Percentiles rank a stretch among this genome's conserved stretches.
phyloP scores from a whole-genome alignment of 2,888 invertebrate species.

The Euplagia quadripunctaria region DNA sequence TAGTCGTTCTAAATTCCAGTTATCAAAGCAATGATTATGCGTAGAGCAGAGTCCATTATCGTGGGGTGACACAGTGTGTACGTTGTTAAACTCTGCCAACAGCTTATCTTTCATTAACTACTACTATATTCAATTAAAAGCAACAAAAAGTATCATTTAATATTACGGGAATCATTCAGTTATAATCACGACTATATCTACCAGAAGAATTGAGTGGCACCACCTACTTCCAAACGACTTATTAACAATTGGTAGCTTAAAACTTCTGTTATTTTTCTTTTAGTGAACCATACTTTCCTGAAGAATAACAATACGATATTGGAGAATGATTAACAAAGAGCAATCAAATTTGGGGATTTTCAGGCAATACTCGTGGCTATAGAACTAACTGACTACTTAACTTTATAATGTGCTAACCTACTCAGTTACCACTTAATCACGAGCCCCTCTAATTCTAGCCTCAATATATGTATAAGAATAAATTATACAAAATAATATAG shows the following conservation, averaged over 20 bases:
- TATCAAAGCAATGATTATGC: constrained; percentile 35
- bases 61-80: constrained; percentile 21
- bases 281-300: too few relatives aligned
- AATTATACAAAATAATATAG: too few relatives aligned
- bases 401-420: too few relatives aligned
- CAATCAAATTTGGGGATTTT: too few relatives aligned
- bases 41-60: constrained; percentile 22
- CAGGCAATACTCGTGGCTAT: too few relatives aligned
- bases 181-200: neutral
- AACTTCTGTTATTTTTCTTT: neutral
- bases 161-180: neutral
- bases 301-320: too few relatives aligned
- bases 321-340: too few relatives aligned
- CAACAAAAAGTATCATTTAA: neutral
- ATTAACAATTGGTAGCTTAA: neutral
- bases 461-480: too few relatives aligned
- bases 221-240: neutral
- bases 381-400: too few relatives aligned
- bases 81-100: constrained; percentile 19
- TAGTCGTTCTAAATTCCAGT: constrained; percentile 29
- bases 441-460: too few relatives aligned
- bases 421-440: too few relatives aligned
- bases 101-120: constrained; percentile 19
- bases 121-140: neutral
- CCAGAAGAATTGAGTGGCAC: neutral